Evolutionary conservation across 2,888 invertebrate species (phyloP).

Genomic region (Pediacus dermestoides): DNA sequence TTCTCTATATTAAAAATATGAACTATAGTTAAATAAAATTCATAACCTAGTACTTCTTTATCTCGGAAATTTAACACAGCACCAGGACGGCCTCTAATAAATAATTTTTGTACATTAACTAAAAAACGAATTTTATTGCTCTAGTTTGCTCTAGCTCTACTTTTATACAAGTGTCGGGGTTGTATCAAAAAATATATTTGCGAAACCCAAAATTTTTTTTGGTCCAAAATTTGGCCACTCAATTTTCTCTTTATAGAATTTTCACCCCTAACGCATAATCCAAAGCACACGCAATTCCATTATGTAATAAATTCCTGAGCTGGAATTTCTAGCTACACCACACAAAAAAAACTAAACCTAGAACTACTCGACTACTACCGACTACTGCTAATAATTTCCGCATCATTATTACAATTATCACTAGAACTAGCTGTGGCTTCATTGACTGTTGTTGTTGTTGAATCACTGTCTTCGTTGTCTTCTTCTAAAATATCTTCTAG

Average conservation of each 20-base stretch:
- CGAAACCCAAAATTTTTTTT: slow-evolving; percentile 14
- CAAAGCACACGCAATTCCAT: slow-evolving; percentile 19
- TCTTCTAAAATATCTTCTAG: slow-evolving; percentile 47
- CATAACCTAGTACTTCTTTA: no score
- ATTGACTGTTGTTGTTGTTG: slow-evolving; percentile 21
- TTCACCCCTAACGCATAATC: slow-evolving; percentile 5
- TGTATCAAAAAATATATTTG: slow-evolving; percentile 4
- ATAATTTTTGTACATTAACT: no score
- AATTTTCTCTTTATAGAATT: slow-evolving; percentile 5
- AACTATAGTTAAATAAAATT: no score
- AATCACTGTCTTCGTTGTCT: slow-evolving; percentile 45
- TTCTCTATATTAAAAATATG: no score
- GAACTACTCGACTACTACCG: slow-evolving; percentile 21
- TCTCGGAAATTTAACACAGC: no score
- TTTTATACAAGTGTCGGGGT: no score
- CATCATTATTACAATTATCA: slow-evolving; percentile 13
- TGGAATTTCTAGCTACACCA: background rate
- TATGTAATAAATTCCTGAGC: background rate
- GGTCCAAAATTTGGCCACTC: slow-evolving; percentile 23
- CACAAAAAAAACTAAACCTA: slow-evolving; percentile 13
- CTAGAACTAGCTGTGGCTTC: background rate
- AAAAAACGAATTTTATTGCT: no score
- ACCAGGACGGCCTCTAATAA: no score
- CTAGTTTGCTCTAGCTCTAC: no score
- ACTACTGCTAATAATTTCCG: slow-evolving; percentile 22